These are phyloP conservation scores for Mirounga angustirostris DNA, from an alignment of 2,113 vertebrate species.

Conservation along the genomic window DNA sequence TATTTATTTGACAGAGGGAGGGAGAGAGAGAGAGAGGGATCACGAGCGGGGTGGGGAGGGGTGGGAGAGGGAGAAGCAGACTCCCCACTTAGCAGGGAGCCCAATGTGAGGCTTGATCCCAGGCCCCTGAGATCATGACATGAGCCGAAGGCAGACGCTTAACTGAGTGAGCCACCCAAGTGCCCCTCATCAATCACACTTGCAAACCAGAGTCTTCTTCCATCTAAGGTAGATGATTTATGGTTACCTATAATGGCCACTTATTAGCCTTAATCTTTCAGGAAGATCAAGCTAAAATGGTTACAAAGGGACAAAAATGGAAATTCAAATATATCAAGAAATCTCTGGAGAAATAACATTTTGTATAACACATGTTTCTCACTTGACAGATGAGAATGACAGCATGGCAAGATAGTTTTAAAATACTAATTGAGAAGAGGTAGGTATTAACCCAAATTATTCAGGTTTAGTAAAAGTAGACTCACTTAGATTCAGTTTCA, in stretches of 20 bases:
- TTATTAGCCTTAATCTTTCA: not conserved
- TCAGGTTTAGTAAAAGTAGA: slow-evolving; percentile 7
- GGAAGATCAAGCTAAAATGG: not conserved
- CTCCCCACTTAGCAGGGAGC: not conserved
- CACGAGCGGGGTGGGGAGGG: not conserved
- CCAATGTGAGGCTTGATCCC: too few relatives aligned
- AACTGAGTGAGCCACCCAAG: too few relatives aligned
- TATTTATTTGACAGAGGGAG: not conserved
- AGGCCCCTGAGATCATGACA: too few relatives aligned
- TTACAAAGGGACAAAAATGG: not conserved
- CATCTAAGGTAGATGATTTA: not conserved
- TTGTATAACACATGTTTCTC: not conserved
- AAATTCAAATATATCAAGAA: not conserved
- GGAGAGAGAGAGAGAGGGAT: not conserved
- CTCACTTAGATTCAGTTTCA: not conserved
- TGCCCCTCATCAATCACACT: not conserved
- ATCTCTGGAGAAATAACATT: slow-evolving; percentile 32
- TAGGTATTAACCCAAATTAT: not conserved
- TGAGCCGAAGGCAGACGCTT: too few relatives aligned
- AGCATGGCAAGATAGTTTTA: not conserved
- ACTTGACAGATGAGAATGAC: not conserved
- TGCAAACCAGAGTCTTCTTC: not conserved
- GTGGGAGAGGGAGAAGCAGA: not conserved
- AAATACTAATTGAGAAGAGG: not conserved
- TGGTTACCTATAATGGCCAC: not conserved